These are phyloP conservation scores for Mesoligia furuncula DNA, from an alignment of 2,888 invertebrate species.

Conservation along the genomic window DNA sequence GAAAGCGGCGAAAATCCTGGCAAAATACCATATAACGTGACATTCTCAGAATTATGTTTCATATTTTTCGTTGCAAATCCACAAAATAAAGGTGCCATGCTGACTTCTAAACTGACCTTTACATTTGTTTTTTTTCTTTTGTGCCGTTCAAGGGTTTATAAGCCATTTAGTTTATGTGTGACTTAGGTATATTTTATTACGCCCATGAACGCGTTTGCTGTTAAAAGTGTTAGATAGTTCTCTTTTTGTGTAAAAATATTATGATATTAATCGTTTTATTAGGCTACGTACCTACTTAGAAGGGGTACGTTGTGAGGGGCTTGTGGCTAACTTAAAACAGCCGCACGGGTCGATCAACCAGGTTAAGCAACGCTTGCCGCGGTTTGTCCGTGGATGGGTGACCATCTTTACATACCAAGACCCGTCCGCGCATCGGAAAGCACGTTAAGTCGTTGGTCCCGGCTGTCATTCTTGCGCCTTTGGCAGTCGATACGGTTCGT, in stretches of 20 bases:
- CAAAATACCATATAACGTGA: slow-evolving; percentile 62
- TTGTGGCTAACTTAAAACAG: no score
- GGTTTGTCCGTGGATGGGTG: no score
- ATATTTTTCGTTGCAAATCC: slow-evolving; percentile 63
- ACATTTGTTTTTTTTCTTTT: slow-evolving; percentile 67
- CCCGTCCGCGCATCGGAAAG: no score
- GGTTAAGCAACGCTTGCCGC: no score
- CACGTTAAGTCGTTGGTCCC: no score
- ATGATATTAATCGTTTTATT: background rate
- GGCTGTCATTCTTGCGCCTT: no score
- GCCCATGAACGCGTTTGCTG: background rate
- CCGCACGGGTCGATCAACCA: no score
- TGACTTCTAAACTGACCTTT: slow-evolving; percentile 65
- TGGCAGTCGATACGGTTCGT: no score
- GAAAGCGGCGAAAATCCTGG: slow-evolving; percentile 58
- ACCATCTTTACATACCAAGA: no score
- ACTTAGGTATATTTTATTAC: slow-evolving; percentile 34
- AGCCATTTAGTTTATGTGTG: slow-evolving; percentile 41
- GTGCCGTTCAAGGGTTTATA: slow-evolving; percentile 50
- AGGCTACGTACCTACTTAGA: background rate
- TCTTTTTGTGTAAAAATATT: background rate
- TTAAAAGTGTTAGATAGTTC: background rate
- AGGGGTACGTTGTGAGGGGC: no score
- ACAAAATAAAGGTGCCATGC: slow-evolving; percentile 60
- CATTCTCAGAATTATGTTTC: slow-evolving; percentile 66